A percentile compares a stretch with the other conserved stretches of the same genome.
phyloP scores from a whole-genome alignment of 37 sponge, comb jelly and placozoan species.

The Axinella damicornis region DNA sequence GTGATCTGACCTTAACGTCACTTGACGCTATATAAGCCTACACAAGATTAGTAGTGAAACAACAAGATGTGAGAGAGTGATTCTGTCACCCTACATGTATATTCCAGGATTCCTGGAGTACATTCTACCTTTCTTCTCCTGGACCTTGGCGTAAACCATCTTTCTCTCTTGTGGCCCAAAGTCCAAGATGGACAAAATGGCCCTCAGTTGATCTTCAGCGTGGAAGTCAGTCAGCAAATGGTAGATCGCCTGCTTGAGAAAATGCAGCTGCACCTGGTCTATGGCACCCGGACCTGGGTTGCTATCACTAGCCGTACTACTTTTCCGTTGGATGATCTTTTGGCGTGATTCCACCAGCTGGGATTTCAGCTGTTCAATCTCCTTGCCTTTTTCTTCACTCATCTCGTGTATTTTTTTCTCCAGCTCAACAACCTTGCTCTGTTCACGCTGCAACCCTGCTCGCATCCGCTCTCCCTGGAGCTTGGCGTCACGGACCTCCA shows the following conservation, averaged over 20 bases:
- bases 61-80: too few relatives aligned
- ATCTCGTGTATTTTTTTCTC: slow-evolving; percentile 11
- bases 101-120: too few relatives aligned
- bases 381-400: slow-evolving; percentile 36
- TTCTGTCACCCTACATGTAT: too few relatives aligned
- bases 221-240: slow-evolving; percentile 79
- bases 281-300: slow-evolving; percentile 19
- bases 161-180: slow-evolving; percentile 78
- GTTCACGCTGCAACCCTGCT: slow-evolving; percentile 37
- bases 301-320: background rate
- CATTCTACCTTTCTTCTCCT: slow-evolving; percentile 37
- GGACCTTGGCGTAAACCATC: slow-evolving; percentile 62
- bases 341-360: slow-evolving; percentile 46
- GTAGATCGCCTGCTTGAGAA: slow-evolving; percentile 72
- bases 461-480: slow-evolving; percentile 36
- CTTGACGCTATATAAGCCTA: too few relatives aligned
- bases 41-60: too few relatives aligned
- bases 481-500: slow-evolving; percentile 36
- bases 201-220: slow-evolving; percentile 76
- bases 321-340: background rate
- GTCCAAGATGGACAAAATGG: slow-evolving; percentile 79
- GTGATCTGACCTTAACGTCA: too few relatives aligned
- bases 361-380: slow-evolving; percentile 45
- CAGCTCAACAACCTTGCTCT: background rate
- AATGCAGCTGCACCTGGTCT: slow-evolving; percentile 43